Conservation (phyloP, 2,797 vertebrate genomes). For the Heterohyrax brucei region DNA sequence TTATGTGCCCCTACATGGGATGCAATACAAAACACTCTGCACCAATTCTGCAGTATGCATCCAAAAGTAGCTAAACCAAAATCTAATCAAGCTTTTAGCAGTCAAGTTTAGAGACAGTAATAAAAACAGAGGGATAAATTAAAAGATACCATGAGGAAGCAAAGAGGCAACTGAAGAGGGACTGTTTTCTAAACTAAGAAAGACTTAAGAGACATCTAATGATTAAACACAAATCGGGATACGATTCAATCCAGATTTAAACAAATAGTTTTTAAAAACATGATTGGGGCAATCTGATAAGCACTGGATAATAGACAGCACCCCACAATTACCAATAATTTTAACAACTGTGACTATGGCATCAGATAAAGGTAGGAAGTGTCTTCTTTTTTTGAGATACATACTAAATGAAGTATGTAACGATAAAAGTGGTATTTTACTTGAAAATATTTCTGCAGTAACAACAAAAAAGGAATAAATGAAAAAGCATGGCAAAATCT, state of each 20-base stretch:
- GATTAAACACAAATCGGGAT: slow-evolving; percentile 30
- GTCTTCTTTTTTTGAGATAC: neutral
- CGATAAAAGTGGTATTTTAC: neutral
- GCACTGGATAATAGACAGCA: neutral
- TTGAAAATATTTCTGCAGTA: slow-evolving; percentile 26
- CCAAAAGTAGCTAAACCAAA: neutral
- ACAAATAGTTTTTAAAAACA: slow-evolving; percentile 49
- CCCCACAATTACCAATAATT: slow-evolving; percentile 51
- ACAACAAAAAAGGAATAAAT: slow-evolving; percentile 28
- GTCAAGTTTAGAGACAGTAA: neutral
- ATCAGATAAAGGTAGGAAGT: slow-evolving; percentile 14
- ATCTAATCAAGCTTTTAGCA: neutral
- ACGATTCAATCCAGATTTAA: slow-evolving; percentile 22
- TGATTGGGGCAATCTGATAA: neutral
- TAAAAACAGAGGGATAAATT: slow-evolving; percentile 32
- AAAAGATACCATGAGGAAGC: neutral
- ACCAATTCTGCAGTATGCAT: no score
- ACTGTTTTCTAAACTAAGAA: neutral
- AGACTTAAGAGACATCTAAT: neutral
- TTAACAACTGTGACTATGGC: neutral
- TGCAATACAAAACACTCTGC: neutral
- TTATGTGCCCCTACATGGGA: neutral
- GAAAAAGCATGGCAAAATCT: neutral
- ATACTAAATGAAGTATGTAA: neutral
- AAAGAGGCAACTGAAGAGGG: neutral